phyloP scores from a whole-genome alignment of 2,888 invertebrate species.

The Diogma glabrata region DNA sequence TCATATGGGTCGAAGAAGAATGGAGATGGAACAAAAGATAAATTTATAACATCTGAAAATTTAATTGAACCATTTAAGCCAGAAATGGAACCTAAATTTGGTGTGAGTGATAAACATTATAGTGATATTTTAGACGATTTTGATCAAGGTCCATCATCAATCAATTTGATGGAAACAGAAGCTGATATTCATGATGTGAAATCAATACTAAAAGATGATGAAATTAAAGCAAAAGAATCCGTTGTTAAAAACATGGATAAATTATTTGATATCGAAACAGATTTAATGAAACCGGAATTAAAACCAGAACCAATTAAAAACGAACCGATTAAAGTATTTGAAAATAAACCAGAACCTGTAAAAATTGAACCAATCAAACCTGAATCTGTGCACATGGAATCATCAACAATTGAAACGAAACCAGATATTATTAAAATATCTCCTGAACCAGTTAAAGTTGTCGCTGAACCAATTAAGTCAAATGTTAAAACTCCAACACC shows the following conservation, averaged over 20 bases:
- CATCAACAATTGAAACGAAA: conserved; percentile 13
- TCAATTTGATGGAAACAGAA: conserved; percentile 6
- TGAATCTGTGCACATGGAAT: neutral
- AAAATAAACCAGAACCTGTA: neutral
- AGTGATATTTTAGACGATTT: neutral
- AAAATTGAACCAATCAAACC: neutral
- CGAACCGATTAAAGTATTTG: neutral
- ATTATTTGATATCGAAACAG: too few species aligned
- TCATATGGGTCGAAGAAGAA: conserved; percentile 23
- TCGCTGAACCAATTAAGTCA: conserved; percentile 15
- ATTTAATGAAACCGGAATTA: neutral
- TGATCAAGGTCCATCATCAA: conserved; percentile 3
- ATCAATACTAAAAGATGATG: neutral
- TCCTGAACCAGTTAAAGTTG: conserved; percentile 17
- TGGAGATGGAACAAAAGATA: conserved; percentile 34
- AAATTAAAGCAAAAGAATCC: too few species aligned
- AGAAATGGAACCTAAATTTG: conserved; percentile 9
- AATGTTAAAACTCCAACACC: conserved; percentile 15
- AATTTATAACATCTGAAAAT: conserved; percentile 36
- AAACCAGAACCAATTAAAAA: neutral
- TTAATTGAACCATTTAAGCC: conserved; percentile 30
- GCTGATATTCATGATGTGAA: neutral
- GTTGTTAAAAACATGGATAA: too few species aligned
- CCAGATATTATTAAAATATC: conserved; percentile 10
- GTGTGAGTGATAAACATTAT: neutral